phyloP scores from a whole-genome alignment of 2,797 vertebrate species.

The Chiloscyllium punctatum region DNA sequence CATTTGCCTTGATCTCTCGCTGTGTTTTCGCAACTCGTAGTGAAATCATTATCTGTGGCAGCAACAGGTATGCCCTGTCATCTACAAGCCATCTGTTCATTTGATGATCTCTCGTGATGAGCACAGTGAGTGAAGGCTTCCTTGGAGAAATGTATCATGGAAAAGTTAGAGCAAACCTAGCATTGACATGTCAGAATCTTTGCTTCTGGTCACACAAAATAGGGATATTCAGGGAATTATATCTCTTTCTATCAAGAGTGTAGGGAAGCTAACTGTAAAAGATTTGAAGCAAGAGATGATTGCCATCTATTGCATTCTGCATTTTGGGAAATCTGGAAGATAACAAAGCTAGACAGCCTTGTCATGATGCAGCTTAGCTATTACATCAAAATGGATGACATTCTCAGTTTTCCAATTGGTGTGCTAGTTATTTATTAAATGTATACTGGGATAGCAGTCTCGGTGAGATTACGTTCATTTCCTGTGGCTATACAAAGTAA shows the following conservation, averaged over 20 bases:
- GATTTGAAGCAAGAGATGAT: background rate
- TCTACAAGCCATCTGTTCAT: background rate
- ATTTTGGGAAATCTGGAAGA: background rate
- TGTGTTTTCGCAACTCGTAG: background rate
- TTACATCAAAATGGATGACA: background rate
- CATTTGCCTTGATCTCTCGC: no score
- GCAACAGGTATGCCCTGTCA: background rate
- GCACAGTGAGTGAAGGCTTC: background rate
- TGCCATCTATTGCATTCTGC: background rate
- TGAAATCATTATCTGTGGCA: background rate
- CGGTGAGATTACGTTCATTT: background rate
- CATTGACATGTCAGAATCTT: background rate
- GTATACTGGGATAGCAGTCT: background rate
- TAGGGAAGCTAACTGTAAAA: background rate
- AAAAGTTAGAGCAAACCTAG: background rate
- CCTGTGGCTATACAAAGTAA: background rate
- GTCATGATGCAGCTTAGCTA: background rate
- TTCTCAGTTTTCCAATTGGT: background rate
- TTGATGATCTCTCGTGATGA: background rate
- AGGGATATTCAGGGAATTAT: background rate
- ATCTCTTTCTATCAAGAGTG: background rate
- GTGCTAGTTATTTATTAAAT: background rate
- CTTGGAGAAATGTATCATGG: background rate
- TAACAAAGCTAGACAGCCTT: background rate
- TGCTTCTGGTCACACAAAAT: background rate